These are phyloP conservation scores for Nudaria mundana DNA, from an alignment of 2,888 invertebrate species.

Conservation along the genomic window DNA sequence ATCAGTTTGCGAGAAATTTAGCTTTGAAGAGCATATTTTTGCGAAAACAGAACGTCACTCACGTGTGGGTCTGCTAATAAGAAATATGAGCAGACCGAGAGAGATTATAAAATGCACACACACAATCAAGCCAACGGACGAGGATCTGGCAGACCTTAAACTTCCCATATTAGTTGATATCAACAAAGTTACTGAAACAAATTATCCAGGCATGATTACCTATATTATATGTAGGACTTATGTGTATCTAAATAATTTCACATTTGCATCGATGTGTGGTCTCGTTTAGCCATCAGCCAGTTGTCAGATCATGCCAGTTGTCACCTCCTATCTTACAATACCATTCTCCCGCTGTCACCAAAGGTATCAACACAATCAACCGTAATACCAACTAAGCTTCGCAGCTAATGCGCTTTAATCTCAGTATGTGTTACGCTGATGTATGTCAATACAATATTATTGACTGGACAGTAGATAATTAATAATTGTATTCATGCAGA, in stretches of 20 bases:
- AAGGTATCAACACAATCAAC: slow-evolving; percentile 38
- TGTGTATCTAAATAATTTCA: neutral
- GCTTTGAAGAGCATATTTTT: too few relatives aligned
- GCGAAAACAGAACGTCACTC: too few relatives aligned
- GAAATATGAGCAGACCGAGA: too few relatives aligned
- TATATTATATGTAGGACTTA: too few relatives aligned
- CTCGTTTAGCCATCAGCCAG: slow-evolving; percentile 52
- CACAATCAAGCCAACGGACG: too few relatives aligned
- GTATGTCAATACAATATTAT: neutral
- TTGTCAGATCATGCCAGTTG: slow-evolving; percentile 56
- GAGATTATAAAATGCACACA: too few relatives aligned
- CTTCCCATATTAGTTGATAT: too few relatives aligned
- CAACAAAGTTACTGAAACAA: too few relatives aligned
- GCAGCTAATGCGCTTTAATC: slow-evolving; percentile 44
- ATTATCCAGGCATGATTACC: too few relatives aligned
- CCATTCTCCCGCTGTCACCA: slow-evolving; percentile 45
- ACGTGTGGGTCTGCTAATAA: too few relatives aligned
- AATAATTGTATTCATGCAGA: neutral
- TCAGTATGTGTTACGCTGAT: slow-evolving; percentile 14
- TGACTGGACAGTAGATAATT: neutral
- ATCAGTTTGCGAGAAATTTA: too few relatives aligned
- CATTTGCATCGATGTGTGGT: slow-evolving; percentile 45
- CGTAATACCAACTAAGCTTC: slow-evolving; percentile 12
- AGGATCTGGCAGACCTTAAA: too few relatives aligned
- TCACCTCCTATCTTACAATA: slow-evolving; percentile 40